These are phyloP conservation scores for Adelges cooleyi DNA, from an alignment of 1,140 invertebrate genomes.

Conservation along the genomic window DNA sequence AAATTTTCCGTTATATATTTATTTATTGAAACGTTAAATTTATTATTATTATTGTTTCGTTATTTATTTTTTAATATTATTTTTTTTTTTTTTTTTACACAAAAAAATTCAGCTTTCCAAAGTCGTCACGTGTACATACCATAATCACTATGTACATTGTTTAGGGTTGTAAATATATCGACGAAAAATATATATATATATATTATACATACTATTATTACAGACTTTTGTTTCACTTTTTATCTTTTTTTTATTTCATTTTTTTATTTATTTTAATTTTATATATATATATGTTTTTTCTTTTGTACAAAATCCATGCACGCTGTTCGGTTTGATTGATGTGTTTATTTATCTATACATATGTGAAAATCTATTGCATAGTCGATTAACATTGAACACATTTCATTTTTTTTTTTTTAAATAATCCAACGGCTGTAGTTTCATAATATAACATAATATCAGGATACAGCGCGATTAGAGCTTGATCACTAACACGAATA, in stretches of 20 bases:
- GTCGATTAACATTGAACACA: too few species aligned
- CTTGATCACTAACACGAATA: too few species aligned
- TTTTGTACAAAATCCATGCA: conserved; percentile 18
- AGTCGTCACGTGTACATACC: conserved; percentile 16
- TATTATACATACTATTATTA: conserved; percentile 8
- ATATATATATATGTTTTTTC: not conserved
- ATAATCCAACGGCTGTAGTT: too few species aligned
- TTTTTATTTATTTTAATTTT: not conserved
- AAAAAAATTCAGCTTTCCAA: conserved; percentile 25
- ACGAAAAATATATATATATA: conserved; percentile 6
- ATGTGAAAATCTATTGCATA: too few species aligned
- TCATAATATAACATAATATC: too few species aligned
- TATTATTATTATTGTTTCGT: not conserved
- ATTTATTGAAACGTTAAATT: too few species aligned
- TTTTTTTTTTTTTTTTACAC: not conserved
- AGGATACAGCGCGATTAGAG: too few species aligned
- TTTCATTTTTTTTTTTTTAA: too few species aligned
- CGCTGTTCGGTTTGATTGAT: conserved; percentile 13
- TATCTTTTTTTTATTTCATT: not conserved
- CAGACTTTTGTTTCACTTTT: not conserved
- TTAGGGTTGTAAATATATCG: conserved; percentile 25
- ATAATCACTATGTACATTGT: conserved; percentile 6
- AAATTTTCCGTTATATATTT: too few species aligned
- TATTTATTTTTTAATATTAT: not conserved
- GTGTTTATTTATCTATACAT: not conserved